phyloP scores from a whole-genome alignment of 2,113 vertebrate species.

The Lonchura striata region DNA sequence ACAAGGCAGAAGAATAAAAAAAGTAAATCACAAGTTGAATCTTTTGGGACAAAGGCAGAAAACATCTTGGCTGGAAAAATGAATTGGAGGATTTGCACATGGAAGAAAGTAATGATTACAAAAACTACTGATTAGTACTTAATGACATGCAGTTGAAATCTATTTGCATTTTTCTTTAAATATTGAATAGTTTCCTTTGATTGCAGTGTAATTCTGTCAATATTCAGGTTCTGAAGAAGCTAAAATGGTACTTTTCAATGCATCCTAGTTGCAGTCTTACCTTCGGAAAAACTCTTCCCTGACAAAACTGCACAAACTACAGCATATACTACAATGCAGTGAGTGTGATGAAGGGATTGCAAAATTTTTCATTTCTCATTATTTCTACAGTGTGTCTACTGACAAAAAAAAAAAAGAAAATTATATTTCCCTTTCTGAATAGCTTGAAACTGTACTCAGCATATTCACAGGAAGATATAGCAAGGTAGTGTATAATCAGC shows the following conservation, averaged over 20 bases:
- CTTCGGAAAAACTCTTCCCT: background rate
- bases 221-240: background rate
- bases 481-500: background rate
- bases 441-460: background rate
- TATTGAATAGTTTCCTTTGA: background rate
- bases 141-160: background rate
- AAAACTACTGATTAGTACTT: conserved; percentile 26
- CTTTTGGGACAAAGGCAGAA: conserved; percentile 63
- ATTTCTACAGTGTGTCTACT: background rate
- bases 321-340: background rate
- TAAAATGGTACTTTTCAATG: background rate
- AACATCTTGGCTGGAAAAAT: background rate
- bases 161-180: background rate
- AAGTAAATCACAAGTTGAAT: background rate
- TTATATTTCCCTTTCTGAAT: background rate
- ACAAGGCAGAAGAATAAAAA: background rate
- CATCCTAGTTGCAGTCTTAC: background rate
- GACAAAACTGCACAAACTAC: background rate
- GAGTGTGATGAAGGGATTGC: background rate
- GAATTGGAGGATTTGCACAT: background rate
- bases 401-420: background rate
- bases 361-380: background rate
- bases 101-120: background rate
- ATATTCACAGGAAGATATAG: background rate
- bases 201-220: background rate